Conservation (phyloP, 2,888 invertebrate genomes). For the Pterostichus niger region DNA sequence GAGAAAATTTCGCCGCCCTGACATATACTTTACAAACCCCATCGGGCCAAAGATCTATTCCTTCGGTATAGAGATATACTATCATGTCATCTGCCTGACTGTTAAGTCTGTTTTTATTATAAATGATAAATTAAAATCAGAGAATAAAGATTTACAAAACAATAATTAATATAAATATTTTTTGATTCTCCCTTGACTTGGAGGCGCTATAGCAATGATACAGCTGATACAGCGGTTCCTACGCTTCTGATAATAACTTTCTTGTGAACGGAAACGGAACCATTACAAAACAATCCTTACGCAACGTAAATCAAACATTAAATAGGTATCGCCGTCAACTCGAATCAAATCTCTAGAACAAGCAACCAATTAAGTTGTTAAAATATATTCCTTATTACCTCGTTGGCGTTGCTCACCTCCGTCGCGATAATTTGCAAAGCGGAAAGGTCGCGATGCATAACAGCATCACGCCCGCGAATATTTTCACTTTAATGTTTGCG, state of each 20-base stretch:
- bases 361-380: conserved; percentile 54
- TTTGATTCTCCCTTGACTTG: too few species aligned
- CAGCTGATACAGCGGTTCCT: conserved; percentile 1
- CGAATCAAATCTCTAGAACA: conserved; percentile 28
- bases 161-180: too few species aligned
- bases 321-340: conserved; percentile 16
- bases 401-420: too few species aligned
- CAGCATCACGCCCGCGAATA: conserved; percentile 55
- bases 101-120: too few species aligned
- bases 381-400: conserved; percentile 52
- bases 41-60: too few species aligned
- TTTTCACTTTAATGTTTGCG: conserved; percentile 64
- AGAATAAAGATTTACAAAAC: too few species aligned
- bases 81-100: too few species aligned
- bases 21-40: too few species aligned
- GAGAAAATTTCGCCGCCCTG: too few species aligned
- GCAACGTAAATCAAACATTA: conserved; percentile 39
- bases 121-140: too few species aligned
- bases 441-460: conserved; percentile 60
- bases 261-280: conserved; percentile 38
- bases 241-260: background rate
- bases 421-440: conserved; percentile 59
- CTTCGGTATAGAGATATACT: too few species aligned
- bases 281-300: conserved; percentile 39
- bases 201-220: too few species aligned